Evolutionary conservation across 30 jellyfish, hydroid and myxozoan genomes (phyloP).

Genomic region (Turritopsis dohrnii): DNA sequence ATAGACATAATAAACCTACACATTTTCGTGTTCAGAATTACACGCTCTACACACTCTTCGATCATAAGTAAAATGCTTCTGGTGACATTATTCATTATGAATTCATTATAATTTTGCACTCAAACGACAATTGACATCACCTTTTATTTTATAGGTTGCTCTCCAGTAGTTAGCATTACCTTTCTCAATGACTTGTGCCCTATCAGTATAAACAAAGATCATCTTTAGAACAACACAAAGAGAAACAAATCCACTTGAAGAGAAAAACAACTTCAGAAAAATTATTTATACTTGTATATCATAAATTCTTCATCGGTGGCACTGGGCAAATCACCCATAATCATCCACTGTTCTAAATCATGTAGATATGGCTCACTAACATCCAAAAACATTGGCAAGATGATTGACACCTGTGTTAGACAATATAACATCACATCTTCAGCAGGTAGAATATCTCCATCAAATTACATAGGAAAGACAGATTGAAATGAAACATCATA

Average conservation of each 20-base stretch:
- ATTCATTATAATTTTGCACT: not conserved
- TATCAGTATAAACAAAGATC: not conserved
- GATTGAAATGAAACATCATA: no score
- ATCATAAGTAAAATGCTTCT: no score
- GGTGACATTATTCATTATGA: no score
- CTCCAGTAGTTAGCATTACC: slow-evolving; percentile 21
- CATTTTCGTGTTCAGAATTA: no score
- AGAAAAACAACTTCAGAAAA: not conserved
- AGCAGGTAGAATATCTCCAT: no score
- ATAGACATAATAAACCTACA: no score
- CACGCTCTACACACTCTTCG: no score
- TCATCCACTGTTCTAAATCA: slow-evolving; percentile 64
- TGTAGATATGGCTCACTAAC: slow-evolving; percentile 54
- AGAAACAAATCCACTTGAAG: not conserved
- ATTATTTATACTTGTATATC: slow-evolving; percentile 30
- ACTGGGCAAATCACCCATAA: slow-evolving; percentile 58
- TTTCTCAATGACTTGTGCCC: slow-evolving; percentile 21
- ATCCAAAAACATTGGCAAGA: slow-evolving; percentile 69
- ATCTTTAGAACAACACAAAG: not conserved
- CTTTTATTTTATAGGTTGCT: slow-evolving; percentile 14
- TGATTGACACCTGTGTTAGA: slow-evolving; percentile 26
- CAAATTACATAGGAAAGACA: no score
- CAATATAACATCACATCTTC: not conserved
- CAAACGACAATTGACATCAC: not conserved
- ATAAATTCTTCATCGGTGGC: slow-evolving; percentile 51